These are phyloP conservation scores for Seira musarum DNA, from an alignment of 2,888 invertebrate species.

Conservation along the genomic window DNA sequence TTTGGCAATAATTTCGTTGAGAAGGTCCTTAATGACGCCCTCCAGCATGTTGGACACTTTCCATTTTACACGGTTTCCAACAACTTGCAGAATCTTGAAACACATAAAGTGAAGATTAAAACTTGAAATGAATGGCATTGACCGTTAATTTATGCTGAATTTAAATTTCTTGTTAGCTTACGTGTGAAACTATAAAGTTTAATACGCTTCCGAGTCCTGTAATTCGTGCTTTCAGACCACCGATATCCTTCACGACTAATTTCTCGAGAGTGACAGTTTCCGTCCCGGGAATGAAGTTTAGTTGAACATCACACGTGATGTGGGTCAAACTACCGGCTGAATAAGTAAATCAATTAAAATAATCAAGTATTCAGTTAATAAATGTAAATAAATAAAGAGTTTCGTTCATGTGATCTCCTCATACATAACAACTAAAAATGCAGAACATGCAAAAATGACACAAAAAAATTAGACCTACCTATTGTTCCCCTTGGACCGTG, in stretches of 20 bases:
- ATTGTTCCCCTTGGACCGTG: slow-evolving; percentile 61
- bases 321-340: slow-evolving; percentile 51
- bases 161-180: slow-evolving; percentile 44
- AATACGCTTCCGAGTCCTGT: slow-evolving; percentile 59
- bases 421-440: background rate
- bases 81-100: slow-evolving; percentile 52
- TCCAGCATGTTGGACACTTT: slow-evolving; percentile 64
- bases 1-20: slow-evolving; percentile 62
- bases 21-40: slow-evolving; percentile 57
- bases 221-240: slow-evolving; percentile 50
- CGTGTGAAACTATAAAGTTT: slow-evolving; percentile 59
- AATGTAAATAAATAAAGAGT: too few relatives aligned
- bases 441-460: too few relatives aligned
- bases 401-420: too few relatives aligned
- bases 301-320: slow-evolving; percentile 60
- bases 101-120: background rate
- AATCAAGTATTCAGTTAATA: too few relatives aligned
- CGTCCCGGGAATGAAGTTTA: slow-evolving; percentile 53
- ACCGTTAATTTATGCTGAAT: background rate
- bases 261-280: slow-evolving; percentile 60
- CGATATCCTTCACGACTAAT: slow-evolving; percentile 61
- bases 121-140: background rate
- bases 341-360: too few relatives aligned
- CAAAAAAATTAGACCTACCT: too few relatives aligned
- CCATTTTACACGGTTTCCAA: slow-evolving; percentile 62